Evolutionary conservation across 2,797 vertebrate species (phyloP).

Genomic region (Tragopan temminckii): DNA sequence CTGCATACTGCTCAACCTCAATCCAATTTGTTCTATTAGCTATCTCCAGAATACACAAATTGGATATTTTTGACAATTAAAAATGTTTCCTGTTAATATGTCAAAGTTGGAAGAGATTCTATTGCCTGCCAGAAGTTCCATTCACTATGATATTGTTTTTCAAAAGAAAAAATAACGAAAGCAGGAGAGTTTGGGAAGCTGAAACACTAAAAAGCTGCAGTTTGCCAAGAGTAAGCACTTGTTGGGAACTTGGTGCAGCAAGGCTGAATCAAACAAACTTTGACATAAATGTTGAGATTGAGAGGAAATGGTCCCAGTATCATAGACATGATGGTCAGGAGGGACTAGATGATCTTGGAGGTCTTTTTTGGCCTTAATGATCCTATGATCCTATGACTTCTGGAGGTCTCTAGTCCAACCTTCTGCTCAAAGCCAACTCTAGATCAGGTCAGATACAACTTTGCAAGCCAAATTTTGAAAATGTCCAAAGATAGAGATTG

Average conservation of each 20-base stretch:
- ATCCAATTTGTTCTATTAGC: neutral
- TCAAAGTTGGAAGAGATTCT: neutral
- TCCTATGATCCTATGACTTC: neutral
- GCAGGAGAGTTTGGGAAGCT: neutral
- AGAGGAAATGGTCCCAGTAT: neutral
- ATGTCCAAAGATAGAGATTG: neutral
- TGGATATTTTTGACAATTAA: neutral
- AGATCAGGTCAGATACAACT: neutral
- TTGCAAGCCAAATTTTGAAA: neutral
- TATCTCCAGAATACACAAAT: neutral
- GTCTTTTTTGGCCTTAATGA: too few species aligned
- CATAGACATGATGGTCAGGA: neutral
- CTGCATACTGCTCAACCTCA: neutral
- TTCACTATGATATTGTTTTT: neutral
- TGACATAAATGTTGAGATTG: neutral
- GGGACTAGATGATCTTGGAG: neutral
- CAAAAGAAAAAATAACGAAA: neutral
- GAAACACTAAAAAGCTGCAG: neutral
- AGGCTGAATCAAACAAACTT: neutral
- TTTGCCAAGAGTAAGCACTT: neutral
- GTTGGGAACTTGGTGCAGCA: neutral
- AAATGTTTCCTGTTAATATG: neutral
- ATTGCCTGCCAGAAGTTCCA: neutral
- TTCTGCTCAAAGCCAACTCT: neutral
- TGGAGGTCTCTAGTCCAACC: neutral